Base-by-base conservation (phyloP, 2,888 invertebrate genomes). In the Macrophya alboannulata region DNA sequence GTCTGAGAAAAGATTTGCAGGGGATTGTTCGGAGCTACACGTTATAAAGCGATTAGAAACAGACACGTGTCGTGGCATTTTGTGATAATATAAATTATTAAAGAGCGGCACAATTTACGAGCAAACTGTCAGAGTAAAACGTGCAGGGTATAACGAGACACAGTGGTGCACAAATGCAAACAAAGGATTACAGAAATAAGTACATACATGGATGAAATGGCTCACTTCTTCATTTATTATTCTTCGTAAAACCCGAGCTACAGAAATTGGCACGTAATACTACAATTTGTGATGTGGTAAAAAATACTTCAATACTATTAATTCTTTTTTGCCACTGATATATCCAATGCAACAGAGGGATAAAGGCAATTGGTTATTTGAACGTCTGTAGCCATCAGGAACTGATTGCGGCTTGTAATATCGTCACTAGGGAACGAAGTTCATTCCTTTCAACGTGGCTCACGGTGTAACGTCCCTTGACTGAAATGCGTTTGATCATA, bases 101-200 rank as follows among this genome's bases (percentile, higher is more conserved):
- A 48, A 45, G 76, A n/a, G 25, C 10, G 43, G 48, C 17, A 76
- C 10, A 25, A 76, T 76, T 76, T 17, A 76, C 25, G 76, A 76
- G 76, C 48, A 76, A 21, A n/a, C n/a, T 76, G 48, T 48, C 76
- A 15, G 25, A 48, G 21, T 25, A n/a, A 76, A 76, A 25, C n/a
- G 48, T 25, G 8, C 48, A 48, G 25, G 5, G 21, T 76, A n/a
- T 43, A 72, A 76, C n/a, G 25, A 48, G 43, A 48, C 17, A 48
- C 21, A 25, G 15, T 21, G 21, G 25, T 76, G 40, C 40, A 71
- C 71, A 31, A 71, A 37, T 43, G 71, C 3, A 5, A n/a, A 25
- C 25, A 15, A 68, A 68, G 25, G 40, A 71, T 71, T 71, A 71
- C 15, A 10, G 25, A 37, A 40, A 71, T 71, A 71, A 6, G 37